Base-by-base conservation (phyloP, 1,140 invertebrate species). In the Ooceraea biroi region DNA sequence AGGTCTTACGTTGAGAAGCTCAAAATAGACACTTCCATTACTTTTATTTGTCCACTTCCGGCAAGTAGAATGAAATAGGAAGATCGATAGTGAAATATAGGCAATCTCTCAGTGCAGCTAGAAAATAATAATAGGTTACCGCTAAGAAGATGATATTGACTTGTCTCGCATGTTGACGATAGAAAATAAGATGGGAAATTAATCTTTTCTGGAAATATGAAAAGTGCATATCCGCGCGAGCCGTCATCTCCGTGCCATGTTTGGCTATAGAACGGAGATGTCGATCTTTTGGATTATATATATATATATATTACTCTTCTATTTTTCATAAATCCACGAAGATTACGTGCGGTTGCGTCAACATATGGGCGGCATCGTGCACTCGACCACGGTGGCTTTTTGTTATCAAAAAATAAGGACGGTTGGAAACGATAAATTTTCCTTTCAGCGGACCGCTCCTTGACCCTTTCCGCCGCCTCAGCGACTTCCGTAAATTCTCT, bases 51-150 rank as follows among this genome's bases (percentile, higher is more conserved):
- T 58, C 41, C 22, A 74, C n/a, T 74, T 68, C 46, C 55, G 12
- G 0, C 22, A 52, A 74, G 65, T 14, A 44, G n/a, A 36, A 57
- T 55, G 50, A 36, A 36, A 57, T 41, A 36, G 22, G 61, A 58
- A 69, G 57, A 82, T 88, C 85, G 48, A 84, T 84, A 69, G 76
- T 11, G 68, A 71, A 46, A 74, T 80, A 30, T 80, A 77, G 46
- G 25, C 74, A 19, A 57, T 46, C 46, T 57, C 46, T 44, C 63
- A 22, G 22, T 71, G 36, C 65, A 69, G 25, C 36, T 57, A 57
- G 65, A 30, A 80, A 80, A 44, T 80, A 69, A 69, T 44, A 69
- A 80, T 71, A 12, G 36, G n/a, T 27, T 57, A 50, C 25, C 69
- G 30, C 71, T 80, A 30, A 71, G 63, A 78, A 78, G 61, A 76